A percentile compares a stretch with the other conserved stretches of the same genome.
Evolutionary conservation across 2,113 vertebrate species (phyloP).

Genomic region (Carollia perspicillata): DNA sequence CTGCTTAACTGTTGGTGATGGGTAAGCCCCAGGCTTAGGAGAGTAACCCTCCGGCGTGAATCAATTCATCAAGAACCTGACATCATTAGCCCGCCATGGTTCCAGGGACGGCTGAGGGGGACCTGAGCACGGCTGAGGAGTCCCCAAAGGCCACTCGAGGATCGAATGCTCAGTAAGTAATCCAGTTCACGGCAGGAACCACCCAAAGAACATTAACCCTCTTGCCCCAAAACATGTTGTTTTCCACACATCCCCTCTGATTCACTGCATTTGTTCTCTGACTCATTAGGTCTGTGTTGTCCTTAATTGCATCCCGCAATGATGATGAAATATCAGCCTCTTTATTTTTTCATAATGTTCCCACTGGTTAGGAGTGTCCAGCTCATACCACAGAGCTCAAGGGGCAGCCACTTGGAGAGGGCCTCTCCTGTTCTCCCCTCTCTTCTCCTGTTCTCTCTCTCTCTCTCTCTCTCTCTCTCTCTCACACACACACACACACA

Average conservation of each 20-base stretch:
- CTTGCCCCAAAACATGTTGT: neutral
- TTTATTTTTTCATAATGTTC: constrained; percentile 48
- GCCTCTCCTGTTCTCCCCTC: neutral
- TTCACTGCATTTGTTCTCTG: constrained; percentile 61
- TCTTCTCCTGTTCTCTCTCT: neutral
- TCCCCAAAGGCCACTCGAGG: neutral
- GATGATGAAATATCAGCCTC: constrained; percentile 45
- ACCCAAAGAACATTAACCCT: constrained; percentile 12
- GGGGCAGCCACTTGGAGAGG: neutral
- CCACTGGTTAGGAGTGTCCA: neutral
- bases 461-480: neutral
- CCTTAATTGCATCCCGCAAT: constrained; percentile 40
- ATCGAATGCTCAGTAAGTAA: neutral
- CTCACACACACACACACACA: neutral
- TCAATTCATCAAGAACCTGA: neutral
- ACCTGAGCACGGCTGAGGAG: neutral
- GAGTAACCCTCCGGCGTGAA: neutral
- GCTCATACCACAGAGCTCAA: neutral
- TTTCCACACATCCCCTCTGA: constrained; percentile 56
- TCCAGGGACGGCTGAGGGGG: neutral
- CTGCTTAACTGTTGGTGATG: neutral
- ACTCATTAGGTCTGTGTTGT: constrained; percentile 56
- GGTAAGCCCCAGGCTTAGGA: neutral
- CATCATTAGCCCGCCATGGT: neutral
- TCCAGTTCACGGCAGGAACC: neutral